These are phyloP conservation scores for Babylonia areolata DNA, from an alignment of 1,140 invertebrate genomes.

Conservation along the genomic window DNA sequence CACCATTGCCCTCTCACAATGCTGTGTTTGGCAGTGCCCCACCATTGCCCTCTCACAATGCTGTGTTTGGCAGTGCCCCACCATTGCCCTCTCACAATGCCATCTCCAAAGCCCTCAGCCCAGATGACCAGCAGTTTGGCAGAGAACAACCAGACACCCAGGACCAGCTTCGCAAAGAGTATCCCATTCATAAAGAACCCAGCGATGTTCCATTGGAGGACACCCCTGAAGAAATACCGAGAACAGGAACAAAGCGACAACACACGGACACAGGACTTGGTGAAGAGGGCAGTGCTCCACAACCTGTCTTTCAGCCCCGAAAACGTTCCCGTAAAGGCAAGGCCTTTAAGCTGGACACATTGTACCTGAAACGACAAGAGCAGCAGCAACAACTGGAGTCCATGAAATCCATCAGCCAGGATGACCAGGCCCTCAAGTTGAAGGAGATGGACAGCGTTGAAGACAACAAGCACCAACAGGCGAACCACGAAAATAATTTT, in stretches of 20 bases:
- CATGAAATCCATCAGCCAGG: background rate
- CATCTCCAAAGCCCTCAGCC: background rate
- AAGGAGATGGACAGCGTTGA: background rate
- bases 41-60: conserved; percentile 51
- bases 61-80: conserved; percentile 37
- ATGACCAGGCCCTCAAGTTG: background rate
- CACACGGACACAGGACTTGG: background rate
- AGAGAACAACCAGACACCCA: no score
- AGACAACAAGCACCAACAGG: conserved; percentile 26
- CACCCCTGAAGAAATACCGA: background rate
- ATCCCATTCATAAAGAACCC: background rate
- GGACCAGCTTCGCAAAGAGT: no score
- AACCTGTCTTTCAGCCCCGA: conserved; percentile 43
- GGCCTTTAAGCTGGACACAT: conserved; percentile 85
- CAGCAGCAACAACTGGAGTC: conserved; percentile 56
- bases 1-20: no score
- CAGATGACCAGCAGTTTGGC: background rate
- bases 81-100: conserved; percentile 48
- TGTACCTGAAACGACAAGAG: conserved; percentile 77
- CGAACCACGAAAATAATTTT: conserved; percentile 16
- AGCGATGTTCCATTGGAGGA: background rate
- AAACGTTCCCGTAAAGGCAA: conserved; percentile 87
- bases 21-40: conserved; percentile 22
- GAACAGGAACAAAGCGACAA: background rate
- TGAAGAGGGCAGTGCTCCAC: conserved; percentile 22